These are phyloP conservation scores for Zosterops borbonicus DNA, from an alignment of 2,113 vertebrate species.

Conservation along the genomic window DNA sequence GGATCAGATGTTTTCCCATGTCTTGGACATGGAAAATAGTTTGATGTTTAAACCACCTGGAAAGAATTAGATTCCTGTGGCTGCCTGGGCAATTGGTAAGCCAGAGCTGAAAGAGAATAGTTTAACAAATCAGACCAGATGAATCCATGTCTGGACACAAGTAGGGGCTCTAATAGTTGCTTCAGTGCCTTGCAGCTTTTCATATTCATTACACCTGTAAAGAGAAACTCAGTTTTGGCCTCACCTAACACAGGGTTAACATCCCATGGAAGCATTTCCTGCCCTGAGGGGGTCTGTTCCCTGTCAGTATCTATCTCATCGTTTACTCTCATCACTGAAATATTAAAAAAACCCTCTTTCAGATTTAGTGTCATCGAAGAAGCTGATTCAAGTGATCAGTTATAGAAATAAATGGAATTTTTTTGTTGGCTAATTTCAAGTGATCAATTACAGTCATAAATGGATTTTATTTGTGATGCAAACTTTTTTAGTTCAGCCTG, in stretches of 20 bases:
- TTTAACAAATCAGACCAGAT: not conserved
- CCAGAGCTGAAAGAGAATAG: not conserved
- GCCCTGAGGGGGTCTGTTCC: not conserved
- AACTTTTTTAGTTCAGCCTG: not conserved
- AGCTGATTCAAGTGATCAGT: not conserved
- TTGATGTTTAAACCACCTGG: constrained; percentile 23
- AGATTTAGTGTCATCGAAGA: not conserved
- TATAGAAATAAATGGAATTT: not conserved
- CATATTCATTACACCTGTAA: not conserved
- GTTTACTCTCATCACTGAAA: not conserved
- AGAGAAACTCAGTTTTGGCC: not conserved
- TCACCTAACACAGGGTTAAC: not conserved
- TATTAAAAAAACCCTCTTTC: not conserved
- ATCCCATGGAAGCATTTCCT: accelerated
- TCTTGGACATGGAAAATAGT: not conserved
- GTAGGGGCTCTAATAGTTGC: not conserved
- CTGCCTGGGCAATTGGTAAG: not conserved
- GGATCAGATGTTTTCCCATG: not conserved
- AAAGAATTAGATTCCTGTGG: constrained; percentile 33
- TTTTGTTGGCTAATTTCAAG: not conserved
- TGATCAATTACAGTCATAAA: not conserved
- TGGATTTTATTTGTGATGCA: not conserved
- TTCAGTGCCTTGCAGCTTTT: not conserved
- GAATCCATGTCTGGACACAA: not conserved
- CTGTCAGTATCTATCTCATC: accelerated